Evolutionary conservation across 2,113 vertebrate species (phyloP), one percentile per base, ranked within the genome.

Genomic region (Empidonax traillii): DNA sequence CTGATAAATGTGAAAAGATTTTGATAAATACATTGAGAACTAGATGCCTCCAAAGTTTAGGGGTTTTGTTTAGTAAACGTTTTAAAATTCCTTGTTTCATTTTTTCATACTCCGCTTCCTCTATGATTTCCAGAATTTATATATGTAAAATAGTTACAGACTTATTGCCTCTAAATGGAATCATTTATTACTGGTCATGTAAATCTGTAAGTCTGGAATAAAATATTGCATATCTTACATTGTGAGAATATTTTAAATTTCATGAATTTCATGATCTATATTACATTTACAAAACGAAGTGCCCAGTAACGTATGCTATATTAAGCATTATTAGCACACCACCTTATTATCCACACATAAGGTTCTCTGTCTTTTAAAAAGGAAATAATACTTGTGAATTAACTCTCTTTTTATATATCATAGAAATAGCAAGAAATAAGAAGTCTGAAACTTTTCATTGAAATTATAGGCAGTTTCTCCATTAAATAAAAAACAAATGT

Each of bases 391-490:
- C 33, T 80, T 82, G 8, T 78, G 30, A 76, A 71, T 56, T 62
- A 62, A 75, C n/a, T 68, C 2, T 95, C 12, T 43, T 75, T 16
- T 21, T 83, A 22, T 35, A 43, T 91, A 82, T 75, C 20, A 46
- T 17, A 41, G 41, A 61, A 78, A 85, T 72, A 66, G 16, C n/a
- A 87, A 82, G 72, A 66, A 74, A 73, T 33, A 53, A 49, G 25
- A 61, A 37, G 41, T 53, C 23, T 62, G 52, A 87, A 90, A 91
- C 15, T 12, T 94, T 41, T 82, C 22, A 83, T 13, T 86, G 58
- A 73, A 94, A 94, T 76, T 44, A 83, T 91, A 92, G 85, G 58
- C 74, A 96, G 63, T 67, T 90, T 92, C 74, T 89, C 87, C 51
- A 71, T 82, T 55, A 90, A 91, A 87, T 76, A 84, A 72, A 90